Evolutionary conservation across 2,113 vertebrate genomes (phyloP).

Genomic region (Indicator indicator): DNA sequence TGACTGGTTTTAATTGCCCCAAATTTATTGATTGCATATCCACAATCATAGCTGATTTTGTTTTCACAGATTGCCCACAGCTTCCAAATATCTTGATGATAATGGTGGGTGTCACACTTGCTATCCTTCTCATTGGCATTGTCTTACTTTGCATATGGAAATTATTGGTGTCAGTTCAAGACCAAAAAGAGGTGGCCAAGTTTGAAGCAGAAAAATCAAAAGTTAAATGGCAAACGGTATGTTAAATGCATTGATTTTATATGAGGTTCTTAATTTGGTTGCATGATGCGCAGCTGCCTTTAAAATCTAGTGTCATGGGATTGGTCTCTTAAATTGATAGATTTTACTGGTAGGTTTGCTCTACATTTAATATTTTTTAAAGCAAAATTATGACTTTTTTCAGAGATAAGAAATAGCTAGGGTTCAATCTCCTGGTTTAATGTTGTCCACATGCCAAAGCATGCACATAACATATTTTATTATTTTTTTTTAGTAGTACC

Average conservation of each 20-base stretch:
- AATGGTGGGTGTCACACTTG: constrained; percentile 89
- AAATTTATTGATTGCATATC: neutral
- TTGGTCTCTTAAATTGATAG: neutral
- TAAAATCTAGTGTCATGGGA: neutral
- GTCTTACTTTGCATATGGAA: constrained; percentile 93
- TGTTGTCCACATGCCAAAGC: neutral
- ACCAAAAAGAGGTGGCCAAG: constrained; percentile 95
- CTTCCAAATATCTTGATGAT: constrained; percentile 91
- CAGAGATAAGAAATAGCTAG: neutral
- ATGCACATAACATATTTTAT: neutral
- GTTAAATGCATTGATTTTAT: constrained; percentile 18
- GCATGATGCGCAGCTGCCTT: neutral
- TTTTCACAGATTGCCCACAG: constrained; percentile 86
- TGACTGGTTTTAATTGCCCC: neutral
- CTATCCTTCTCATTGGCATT: constrained; percentile 91
- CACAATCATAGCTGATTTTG: neutral
- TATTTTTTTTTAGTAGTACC: neutral
- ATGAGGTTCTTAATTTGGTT: neutral
- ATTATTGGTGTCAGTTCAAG: constrained; percentile 91
- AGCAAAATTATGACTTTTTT: neutral
- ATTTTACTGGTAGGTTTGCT: neutral
- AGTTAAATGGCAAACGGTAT: constrained; percentile 94
- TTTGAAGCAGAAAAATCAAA: constrained; percentile 95
- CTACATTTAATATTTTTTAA: neutral
- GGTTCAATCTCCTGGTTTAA: neutral